Conservation (phyloP, 2,888 invertebrate species). For the Apodemia duryi region DNA sequence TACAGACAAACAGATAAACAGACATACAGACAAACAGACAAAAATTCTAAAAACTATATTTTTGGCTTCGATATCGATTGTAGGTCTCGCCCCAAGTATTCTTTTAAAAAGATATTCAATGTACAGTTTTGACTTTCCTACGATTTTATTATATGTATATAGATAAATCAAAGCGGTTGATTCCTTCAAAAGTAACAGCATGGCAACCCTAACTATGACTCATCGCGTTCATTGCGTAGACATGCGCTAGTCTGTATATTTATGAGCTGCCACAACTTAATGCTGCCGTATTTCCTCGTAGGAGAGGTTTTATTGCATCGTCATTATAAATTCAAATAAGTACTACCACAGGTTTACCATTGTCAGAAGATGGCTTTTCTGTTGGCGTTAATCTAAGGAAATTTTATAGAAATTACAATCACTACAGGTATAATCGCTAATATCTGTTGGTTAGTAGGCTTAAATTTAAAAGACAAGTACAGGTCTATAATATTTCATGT, state of each 20-base stretch:
- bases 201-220: constrained; percentile 28
- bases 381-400: background rate
- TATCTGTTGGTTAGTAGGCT: too few species aligned
- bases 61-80: too few species aligned
- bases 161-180: background rate
- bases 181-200: background rate
- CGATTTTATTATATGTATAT: too few species aligned
- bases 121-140: too few species aligned
- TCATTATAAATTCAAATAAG: constrained; percentile 5
- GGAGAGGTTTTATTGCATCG: constrained; percentile 5
- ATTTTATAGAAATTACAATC: background rate
- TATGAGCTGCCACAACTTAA: constrained; percentile 12
- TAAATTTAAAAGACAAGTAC: too few species aligned
- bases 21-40: too few species aligned
- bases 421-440: too few species aligned
- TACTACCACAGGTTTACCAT: background rate
- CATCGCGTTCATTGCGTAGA: constrained; percentile 22
- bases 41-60: too few species aligned
- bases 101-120: too few species aligned
- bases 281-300: background rate
- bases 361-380: background rate
- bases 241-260: constrained; percentile 15
- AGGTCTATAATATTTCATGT: too few species aligned
- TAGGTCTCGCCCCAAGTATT: too few species aligned
- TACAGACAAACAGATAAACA: too few species aligned